Conservation (phyloP, 2,888 invertebrate genomes). For the Polydesmus complanatus region DNA sequence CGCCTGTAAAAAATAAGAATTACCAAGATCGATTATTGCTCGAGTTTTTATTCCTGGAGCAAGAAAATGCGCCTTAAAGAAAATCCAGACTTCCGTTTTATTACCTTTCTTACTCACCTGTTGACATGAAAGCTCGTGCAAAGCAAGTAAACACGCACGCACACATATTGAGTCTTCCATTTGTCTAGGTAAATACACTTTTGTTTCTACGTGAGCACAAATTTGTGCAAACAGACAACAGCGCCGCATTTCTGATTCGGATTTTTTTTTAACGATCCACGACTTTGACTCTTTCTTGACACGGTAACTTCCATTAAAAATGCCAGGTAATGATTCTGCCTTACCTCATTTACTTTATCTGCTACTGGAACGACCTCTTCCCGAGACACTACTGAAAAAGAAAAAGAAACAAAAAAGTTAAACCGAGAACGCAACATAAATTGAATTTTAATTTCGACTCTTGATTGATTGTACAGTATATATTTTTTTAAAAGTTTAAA, state of each 20-base stretch:
- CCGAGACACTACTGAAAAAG: constrained; percentile 5
- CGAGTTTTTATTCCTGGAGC: background rate
- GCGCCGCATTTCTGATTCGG: too few species aligned
- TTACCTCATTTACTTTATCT: constrained; percentile 10
- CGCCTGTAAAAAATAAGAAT: too few species aligned
- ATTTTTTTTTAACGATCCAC: too few species aligned
- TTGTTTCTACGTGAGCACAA: too few species aligned
- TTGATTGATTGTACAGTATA: too few species aligned
- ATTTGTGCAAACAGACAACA: too few species aligned
- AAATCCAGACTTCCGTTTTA: background rate
- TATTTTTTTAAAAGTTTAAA: too few species aligned
- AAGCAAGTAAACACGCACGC: background rate
- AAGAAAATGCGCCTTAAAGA: background rate
- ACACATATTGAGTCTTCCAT: background rate
- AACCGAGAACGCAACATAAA: background rate
- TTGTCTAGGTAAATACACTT: background rate
- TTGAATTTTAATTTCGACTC: too few species aligned
- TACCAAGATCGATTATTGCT: background rate
- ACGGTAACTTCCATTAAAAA: too few species aligned
- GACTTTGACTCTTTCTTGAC: too few species aligned
- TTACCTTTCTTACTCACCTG: background rate
- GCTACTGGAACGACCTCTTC: constrained; percentile 8
- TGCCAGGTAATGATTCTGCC: too few species aligned
- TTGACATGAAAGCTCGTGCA: background rate
- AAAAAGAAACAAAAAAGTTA: constrained; percentile 3